A percentile compares a stretch with the other conserved stretches of the same genome.
Conservation (phyloP, 1,140 invertebrate species). For the Cyclargus thomasi region DNA sequence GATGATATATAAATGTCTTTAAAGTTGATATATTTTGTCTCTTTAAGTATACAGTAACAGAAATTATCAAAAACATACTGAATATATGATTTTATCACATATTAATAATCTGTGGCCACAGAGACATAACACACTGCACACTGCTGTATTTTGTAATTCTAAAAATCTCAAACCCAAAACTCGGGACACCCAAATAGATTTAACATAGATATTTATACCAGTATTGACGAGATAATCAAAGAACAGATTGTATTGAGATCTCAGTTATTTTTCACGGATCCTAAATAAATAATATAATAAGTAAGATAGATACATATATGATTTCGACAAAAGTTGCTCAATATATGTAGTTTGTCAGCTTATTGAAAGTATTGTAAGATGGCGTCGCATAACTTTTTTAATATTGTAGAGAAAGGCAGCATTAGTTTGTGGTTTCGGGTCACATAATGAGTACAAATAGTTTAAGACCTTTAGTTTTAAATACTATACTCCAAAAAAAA, state of each 20-base stretch:
- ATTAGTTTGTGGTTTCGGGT: slow-evolving; percentile 13
- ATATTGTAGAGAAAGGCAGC: neutral
- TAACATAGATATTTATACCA: slow-evolving; percentile 42
- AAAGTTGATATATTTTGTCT: too few species aligned
- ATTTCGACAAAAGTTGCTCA: slow-evolving; percentile 21
- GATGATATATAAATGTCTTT: too few species aligned
- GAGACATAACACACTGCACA: too few species aligned
- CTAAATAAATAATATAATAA: slow-evolving; percentile 41
- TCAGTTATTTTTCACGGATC: slow-evolving; percentile 60
- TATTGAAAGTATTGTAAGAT: neutral
- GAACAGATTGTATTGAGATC: slow-evolving; percentile 48
- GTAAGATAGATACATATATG: slow-evolving; percentile 42
- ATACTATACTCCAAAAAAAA: neutral
- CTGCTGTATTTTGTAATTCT: too few species aligned
- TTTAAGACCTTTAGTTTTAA: neutral
- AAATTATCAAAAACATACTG: too few species aligned
- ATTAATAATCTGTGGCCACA: too few species aligned
- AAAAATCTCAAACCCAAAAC: neutral
- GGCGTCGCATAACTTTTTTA: neutral
- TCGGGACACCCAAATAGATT: slow-evolving; percentile 1
- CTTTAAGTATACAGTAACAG: too few species aligned
- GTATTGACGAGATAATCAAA: slow-evolving; percentile 63
- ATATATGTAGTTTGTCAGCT: slow-evolving; percentile 10
- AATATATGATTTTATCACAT: too few species aligned
- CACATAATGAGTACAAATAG: neutral